phyloP scores from a whole-genome alignment of 2,797 vertebrate genomes.

The Peromyscus nudipes region DNA sequence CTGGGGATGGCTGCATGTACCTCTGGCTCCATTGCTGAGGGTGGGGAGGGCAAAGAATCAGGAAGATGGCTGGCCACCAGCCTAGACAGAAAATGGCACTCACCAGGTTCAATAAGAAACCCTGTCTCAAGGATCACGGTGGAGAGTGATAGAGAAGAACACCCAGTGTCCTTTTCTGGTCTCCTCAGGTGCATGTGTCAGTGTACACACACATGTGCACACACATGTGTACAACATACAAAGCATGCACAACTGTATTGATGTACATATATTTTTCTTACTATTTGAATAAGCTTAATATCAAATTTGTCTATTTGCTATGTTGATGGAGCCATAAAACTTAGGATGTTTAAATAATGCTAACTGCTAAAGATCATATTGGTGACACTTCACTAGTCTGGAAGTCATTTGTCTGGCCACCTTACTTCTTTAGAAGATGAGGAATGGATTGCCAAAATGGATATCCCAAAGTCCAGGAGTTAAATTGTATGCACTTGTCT shows the following conservation, averaged over 20 bases:
- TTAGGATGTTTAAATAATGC: slow-evolving; percentile 55
- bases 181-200: neutral
- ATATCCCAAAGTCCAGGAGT: neutral
- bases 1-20: neutral
- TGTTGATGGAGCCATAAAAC: neutral
- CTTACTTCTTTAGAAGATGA: slow-evolving; percentile 41
- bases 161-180: neutral
- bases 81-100: neutral
- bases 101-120: neutral
- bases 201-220: neutral
- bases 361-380: slow-evolving; percentile 25
- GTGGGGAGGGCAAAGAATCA: neutral
- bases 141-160: neutral
- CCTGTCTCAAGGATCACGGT: neutral
- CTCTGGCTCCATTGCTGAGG: too few species aligned
- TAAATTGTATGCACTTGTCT: neutral
- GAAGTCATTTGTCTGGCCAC: slow-evolving; percentile 53
- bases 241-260: neutral
- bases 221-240: neutral
- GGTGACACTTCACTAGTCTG: neutral
- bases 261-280: slow-evolving; percentile 14
- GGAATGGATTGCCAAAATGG: slow-evolving; percentile 1
- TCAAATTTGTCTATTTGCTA: slow-evolving; percentile 21
- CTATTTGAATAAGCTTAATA: slow-evolving; percentile 32
- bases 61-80: neutral